Evolutionary conservation across 1,140 invertebrate species (phyloP).

Genomic region (Cydia amplana): DNA sequence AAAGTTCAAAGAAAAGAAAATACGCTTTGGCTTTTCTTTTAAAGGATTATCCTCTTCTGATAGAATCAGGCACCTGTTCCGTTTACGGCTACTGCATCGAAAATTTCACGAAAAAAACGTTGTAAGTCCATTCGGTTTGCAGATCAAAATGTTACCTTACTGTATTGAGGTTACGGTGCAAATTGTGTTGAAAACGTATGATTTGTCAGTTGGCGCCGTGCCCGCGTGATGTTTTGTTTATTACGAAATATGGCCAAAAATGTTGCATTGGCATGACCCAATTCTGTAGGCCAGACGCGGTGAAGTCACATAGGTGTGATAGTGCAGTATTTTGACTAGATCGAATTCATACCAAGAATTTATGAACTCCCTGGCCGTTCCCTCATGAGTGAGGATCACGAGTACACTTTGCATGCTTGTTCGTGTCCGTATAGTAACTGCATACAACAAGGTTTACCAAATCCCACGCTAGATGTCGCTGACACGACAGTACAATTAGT

Average conservation of each 20-base stretch:
- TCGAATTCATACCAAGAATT: background rate
- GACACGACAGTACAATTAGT: too few relatives aligned
- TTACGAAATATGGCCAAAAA: slow-evolving; percentile 77
- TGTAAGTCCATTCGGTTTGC: background rate
- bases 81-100: slow-evolving; percentile 2
- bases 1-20: slow-evolving; percentile 27
- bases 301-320: too few relatives aligned
- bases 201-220: slow-evolving; percentile 49
- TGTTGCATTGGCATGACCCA: slow-evolving; percentile 71
- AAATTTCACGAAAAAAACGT: background rate
- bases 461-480: too few relatives aligned
- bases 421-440: too few relatives aligned
- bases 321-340: background rate
- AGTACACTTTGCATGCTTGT: too few relatives aligned
- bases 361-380: background rate
- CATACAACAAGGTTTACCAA: too few relatives aligned
- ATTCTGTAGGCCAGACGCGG: slow-evolving; percentile 34
- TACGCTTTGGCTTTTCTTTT: background rate
- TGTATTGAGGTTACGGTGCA: background rate
- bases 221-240: slow-evolving; percentile 72
- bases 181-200: background rate
- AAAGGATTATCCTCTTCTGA: background rate
- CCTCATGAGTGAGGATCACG: too few relatives aligned
- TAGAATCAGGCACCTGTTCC: slow-evolving; percentile 6
- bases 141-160: background rate